These are phyloP conservation scores for Palythoa caribaeorum DNA, from an alignment of 92 coral and sea anemone species.

Conservation along the genomic window DNA sequence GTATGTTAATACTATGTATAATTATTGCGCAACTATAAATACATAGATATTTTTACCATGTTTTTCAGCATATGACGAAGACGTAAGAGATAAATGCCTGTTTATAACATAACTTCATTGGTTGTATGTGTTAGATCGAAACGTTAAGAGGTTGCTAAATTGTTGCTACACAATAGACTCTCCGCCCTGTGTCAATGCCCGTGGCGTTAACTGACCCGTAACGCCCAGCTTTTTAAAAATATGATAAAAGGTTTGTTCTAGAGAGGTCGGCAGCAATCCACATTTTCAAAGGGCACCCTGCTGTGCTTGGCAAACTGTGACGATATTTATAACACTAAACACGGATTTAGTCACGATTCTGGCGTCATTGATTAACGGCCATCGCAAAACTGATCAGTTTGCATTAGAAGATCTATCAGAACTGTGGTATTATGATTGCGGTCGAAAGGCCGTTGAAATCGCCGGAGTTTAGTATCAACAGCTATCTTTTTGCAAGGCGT, in stretches of 20 bases:
- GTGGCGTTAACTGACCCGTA: background rate
- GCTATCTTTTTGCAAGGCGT: background rate
- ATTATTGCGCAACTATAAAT: background rate
- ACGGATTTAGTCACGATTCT: background rate
- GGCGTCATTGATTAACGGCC: background rate
- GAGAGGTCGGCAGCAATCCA: background rate
- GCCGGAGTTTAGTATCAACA: background rate
- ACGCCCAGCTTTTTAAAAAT: background rate
- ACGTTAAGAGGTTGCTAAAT: background rate
- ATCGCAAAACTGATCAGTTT: background rate
- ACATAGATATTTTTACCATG: background rate
- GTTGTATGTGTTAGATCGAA: too few relatives aligned
- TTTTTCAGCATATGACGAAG: background rate
- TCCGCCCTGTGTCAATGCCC: background rate
- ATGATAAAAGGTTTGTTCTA: background rate
- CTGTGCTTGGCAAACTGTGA: background rate
- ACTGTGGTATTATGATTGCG: background rate
- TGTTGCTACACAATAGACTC: background rate
- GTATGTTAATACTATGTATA: background rate
- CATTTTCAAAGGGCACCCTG: background rate
- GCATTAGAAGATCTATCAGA: background rate
- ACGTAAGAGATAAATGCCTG: background rate
- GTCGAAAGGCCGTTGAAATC: slow-evolving; percentile 11
- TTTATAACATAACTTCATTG: too few relatives aligned
- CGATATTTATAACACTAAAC: background rate